Base-by-base conservation (phyloP, 2,113 vertebrate species). In the Motacilla alba region DNA sequence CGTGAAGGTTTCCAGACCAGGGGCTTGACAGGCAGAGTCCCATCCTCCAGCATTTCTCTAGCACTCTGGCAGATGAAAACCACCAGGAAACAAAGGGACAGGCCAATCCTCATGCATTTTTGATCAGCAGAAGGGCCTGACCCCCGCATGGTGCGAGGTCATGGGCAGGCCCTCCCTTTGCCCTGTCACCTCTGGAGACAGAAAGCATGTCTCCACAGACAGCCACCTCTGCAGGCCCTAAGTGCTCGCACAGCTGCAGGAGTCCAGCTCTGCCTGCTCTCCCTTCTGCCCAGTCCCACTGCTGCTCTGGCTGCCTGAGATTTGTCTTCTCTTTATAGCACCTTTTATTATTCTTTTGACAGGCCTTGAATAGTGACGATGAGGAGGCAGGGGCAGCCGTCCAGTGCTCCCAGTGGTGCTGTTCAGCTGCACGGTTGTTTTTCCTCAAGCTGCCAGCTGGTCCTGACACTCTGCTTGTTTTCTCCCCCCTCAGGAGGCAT, bases 381-480 rank as follows among this genome's bases (percentile, higher is more conserved):
- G 79, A 96, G 88, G 86, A 97, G 83, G 85, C 83, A 77, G 64
- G 76, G 93, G 83, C 86, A 95, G 83, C 53, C 20, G 0, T 78
- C 93, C 93, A 78, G 85, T 92, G 72, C 37, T 96, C 94, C 93
- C 92, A 86, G 72, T 94, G 83, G 92, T 90, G 83, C 85, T 95
- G 79, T 94, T 95, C 91, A 95, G 89, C 83, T 92, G 77, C 59
- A 72, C 0, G 1, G 76, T 78, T 96, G 90, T 95, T 96, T 96
- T 77, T 97, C 69, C 80, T 96, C 92, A 96, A 92, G 90, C 92
- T 97, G 88, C 94, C 95, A 97, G 93, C 93, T 95, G 88, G 92
- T 92, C 52, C 92, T 89, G 86, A 95, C 93, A 96, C 52, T 91
- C 85, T 78, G 76, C 92, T 94, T 93, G 83, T 93, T 95, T 95